These are phyloP conservation scores for Amblyjoppa proteus DNA, from an alignment of 2,888 invertebrate species.

Conservation along the genomic window DNA sequence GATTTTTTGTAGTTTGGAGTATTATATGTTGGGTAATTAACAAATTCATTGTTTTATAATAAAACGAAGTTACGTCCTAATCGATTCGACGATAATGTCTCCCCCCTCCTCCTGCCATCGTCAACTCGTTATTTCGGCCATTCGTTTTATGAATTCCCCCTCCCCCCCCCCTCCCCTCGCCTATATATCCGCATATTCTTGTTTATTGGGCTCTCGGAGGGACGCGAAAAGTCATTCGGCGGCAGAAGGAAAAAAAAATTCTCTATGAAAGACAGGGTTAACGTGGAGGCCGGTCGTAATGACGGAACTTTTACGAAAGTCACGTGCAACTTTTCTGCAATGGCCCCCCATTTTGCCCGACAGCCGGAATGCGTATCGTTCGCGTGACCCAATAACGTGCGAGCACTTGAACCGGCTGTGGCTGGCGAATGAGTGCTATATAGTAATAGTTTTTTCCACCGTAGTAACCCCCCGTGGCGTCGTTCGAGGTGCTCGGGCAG, in stretches of 20 bases:
- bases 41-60: slow-evolving; percentile 67
- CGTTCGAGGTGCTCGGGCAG: not conserved
- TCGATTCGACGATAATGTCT: not conserved
- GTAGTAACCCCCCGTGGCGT: not conserved
- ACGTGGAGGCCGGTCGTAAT: not conserved
- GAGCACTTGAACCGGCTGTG: not conserved
- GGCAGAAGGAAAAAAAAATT: not conserved
- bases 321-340: slow-evolving; percentile 11
- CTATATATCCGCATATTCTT: not conserved
- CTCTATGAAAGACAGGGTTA: not conserved
- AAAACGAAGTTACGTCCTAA: slow-evolving; percentile 60
- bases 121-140: not conserved
- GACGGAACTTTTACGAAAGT: not conserved
- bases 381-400: not conserved
- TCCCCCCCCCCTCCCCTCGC: too few species aligned
- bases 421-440: not conserved
- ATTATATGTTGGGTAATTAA: slow-evolving; percentile 67
- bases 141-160: not conserved
- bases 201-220: not conserved
- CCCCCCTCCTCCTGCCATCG: not conserved
- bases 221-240: not conserved
- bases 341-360: not conserved
- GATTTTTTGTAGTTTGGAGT: slow-evolving; percentile 67
- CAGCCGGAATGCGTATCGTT: not conserved
- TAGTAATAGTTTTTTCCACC: not conserved